Evolutionary conservation across 2,797 vertebrate genomes (phyloP), one percentile per base, ranked within the genome.

Genomic region (Dipus sagitta): DNA sequence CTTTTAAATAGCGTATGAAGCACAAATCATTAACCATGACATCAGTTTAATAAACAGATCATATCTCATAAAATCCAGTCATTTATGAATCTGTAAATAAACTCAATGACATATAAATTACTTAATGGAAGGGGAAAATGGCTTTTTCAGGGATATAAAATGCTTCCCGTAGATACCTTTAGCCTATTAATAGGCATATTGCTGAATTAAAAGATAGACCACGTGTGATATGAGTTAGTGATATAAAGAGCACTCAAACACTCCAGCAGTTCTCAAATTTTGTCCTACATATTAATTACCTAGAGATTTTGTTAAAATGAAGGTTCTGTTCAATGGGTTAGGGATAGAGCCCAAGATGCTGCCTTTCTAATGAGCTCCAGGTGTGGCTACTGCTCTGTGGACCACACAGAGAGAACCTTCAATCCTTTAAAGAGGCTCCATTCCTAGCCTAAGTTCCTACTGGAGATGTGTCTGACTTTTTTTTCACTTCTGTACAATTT

Each of bases 21-120:
- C 14, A 91, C 77, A 91, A 90, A 95, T 91, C 75, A 95, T 96
- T 96, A 95, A 74, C 74, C 70, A 93, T 87, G 81, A 84, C 71
- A 86, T 95, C 64, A 54, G 28, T 77, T 94, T 92, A 94, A 96
- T 93, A 81, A 95, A 95, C 89, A 92, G 15, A 92, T 93, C 65
- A 65, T 79, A 91, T 88, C 71, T 94, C 90, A 83, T 89, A 93
- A 94, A 94, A 92, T 78, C 78, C 94, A 86, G 93, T 95, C 62
- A 88, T 95, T 92, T 91, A 64, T 88, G 72, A 95, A 88, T 62
- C 91, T 96, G 84, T 94, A 96, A 95, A 96, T 93, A 95, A 95
- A 76, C 71, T 92, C 60, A 94, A 30, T 90, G 65, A 26, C 28
- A 92, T 86, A 71, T 91, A 94, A 96, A 96, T 94, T 92, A 96